These are phyloP conservation scores for Drosophila paramelanica DNA, from an alignment of 2,888 invertebrate species.

Conservation along the genomic window DNA sequence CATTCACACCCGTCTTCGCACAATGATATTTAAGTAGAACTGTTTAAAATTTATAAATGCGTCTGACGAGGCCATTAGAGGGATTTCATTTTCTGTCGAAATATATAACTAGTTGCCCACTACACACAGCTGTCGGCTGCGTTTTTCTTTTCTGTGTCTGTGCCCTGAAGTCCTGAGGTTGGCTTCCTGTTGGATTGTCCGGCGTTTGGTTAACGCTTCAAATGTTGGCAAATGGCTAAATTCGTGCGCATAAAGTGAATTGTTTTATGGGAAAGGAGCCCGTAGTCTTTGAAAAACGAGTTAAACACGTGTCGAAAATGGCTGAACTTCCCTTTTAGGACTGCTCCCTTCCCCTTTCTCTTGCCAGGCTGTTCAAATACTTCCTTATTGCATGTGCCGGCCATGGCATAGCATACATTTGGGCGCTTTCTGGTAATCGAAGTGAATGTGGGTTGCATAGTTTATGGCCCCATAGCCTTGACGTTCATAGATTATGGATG, in stretches of 20 bases:
- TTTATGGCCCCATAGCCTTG: slow-evolving; percentile 67
- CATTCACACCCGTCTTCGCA: slow-evolving; percentile 23
- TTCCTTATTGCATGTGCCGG: slow-evolving; percentile 25
- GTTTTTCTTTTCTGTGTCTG: slow-evolving; percentile 2
- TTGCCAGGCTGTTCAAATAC: slow-evolving; percentile 2
- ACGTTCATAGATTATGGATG: slow-evolving; percentile 81
- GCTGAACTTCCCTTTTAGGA: slow-evolving; percentile 35
- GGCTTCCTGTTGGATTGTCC: slow-evolving; percentile 25
- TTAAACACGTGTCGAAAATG: slow-evolving; percentile 81
- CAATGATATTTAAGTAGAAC: slow-evolving; percentile 34
- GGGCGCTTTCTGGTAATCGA: slow-evolving; percentile 61
- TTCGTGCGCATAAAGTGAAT: slow-evolving; percentile 78
- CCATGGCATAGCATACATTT: slow-evolving; percentile 52
- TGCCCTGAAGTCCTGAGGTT: slow-evolving; percentile 26
- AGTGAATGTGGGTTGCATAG: slow-evolving; percentile 62
- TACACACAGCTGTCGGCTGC: slow-evolving; percentile 9
- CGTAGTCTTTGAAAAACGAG: slow-evolving; percentile 75
- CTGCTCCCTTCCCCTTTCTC: not conserved
- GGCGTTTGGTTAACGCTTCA: slow-evolving; percentile 62
- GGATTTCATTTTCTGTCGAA: slow-evolving; percentile 39
- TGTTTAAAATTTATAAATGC: slow-evolving; percentile 79
- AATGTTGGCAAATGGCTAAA: slow-evolving; percentile 77
- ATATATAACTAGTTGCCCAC: slow-evolving; percentile 9
- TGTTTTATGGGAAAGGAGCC: slow-evolving; percentile 65
- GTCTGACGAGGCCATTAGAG: slow-evolving; percentile 54